These are phyloP conservation scores for Drosophila algonquin DNA, from an alignment of 2,888 invertebrate genomes.

Conservation along the genomic window DNA sequence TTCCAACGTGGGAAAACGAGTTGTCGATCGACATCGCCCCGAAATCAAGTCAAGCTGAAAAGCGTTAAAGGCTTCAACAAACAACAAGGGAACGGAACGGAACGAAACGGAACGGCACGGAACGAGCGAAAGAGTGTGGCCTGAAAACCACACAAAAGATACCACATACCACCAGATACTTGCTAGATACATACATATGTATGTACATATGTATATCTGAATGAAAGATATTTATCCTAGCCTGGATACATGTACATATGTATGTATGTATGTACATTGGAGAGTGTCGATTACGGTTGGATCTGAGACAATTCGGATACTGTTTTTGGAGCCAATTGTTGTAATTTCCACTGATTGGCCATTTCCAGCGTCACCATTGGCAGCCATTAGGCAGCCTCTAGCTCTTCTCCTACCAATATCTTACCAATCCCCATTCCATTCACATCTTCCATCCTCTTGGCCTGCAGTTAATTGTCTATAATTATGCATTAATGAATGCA, in stretches of 20 bases:
- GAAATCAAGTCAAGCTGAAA: conserved; percentile 68
- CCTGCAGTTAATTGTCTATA: conserved; percentile 73
- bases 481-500: conserved; percentile 79
- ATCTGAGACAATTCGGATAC: conserved; percentile 32
- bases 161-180: conserved; percentile 29
- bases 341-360: conserved; percentile 66
- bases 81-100: conserved; percentile 39
- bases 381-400: conserved; percentile 19
- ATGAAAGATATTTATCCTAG: conserved; percentile 1
- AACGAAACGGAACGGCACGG: neutral
- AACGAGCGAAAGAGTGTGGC: conserved; percentile 31
- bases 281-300: conserved; percentile 32
- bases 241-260: conserved; percentile 12
- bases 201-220: too few species aligned
- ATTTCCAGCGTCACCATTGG: conserved; percentile 70
- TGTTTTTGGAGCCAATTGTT: conserved; percentile 57
- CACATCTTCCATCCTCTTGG: conserved; percentile 15
- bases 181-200: neutral
- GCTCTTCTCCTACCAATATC: neutral
- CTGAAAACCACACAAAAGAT: conserved; percentile 55
- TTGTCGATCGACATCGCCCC: conserved; percentile 65
- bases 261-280: neutral
- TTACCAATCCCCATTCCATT: neutral
- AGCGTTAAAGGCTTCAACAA: conserved; percentile 71
- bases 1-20: conserved; percentile 79